Conservation (phyloP, 2,113 vertebrate genomes). For the Pluvialis apricaria region DNA sequence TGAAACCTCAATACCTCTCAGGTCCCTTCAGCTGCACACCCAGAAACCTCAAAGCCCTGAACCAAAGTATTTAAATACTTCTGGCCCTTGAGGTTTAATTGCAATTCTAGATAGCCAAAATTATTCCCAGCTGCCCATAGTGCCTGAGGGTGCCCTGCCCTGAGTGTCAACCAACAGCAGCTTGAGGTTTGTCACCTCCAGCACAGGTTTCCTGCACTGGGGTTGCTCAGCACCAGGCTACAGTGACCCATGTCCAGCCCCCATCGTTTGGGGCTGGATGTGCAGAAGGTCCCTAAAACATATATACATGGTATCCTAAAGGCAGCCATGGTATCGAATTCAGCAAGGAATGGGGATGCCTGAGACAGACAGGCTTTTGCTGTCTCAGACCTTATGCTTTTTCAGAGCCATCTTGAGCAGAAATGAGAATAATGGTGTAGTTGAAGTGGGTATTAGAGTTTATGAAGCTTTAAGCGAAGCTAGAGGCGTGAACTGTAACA, state of each 20-base stretch:
- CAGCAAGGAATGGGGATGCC: not conserved
- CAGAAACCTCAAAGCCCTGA: not conserved
- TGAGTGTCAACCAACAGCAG: not conserved
- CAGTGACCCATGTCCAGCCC: not conserved
- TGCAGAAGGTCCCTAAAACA: not conserved
- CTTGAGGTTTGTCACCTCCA: not conserved
- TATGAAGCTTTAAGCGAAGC: not conserved
- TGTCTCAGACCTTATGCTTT: not conserved
- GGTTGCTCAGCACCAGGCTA: not conserved
- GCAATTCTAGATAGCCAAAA: not conserved
- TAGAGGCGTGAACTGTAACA: not conserved
- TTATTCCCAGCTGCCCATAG: not conserved
- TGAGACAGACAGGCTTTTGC: not conserved
- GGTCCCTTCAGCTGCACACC: not conserved
- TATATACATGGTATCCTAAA: rapidly evolving
- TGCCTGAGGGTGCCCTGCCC: not conserved
- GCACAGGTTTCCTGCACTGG: not conserved
- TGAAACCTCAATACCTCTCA: not conserved
- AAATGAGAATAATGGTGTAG: not conserved
- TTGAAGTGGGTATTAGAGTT: not conserved
- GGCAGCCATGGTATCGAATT: not conserved
- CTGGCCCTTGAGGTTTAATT: not conserved
- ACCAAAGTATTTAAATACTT: not conserved
- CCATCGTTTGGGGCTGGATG: not conserved
- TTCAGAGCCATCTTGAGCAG: not conserved